These are phyloP conservation scores for Cistogaster globosa DNA, from an alignment of 2,888 invertebrate genomes.

Conservation along the genomic window DNA sequence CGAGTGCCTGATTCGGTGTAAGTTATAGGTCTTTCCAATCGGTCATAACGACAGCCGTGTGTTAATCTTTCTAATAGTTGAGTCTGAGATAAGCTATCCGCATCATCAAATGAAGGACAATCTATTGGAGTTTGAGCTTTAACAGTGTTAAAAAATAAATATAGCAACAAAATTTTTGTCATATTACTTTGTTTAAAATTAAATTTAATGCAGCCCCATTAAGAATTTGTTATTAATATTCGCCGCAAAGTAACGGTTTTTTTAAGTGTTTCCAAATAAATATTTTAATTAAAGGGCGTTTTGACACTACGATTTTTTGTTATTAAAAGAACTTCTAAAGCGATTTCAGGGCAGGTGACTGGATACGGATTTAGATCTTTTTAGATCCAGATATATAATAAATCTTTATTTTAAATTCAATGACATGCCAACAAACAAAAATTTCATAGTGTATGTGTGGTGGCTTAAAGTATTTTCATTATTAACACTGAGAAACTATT, in stretches of 20 bases:
- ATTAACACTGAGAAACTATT: too few relatives aligned
- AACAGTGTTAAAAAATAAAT: conserved; percentile 16
- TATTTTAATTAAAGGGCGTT: background rate
- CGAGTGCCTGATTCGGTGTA: conserved; percentile 81
- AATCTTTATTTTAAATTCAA: too few relatives aligned
- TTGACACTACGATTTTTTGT: background rate
- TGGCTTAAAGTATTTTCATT: too few relatives aligned
- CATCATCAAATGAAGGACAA: conserved; percentile 84
- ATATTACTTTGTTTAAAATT: background rate
- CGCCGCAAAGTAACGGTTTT: conserved; percentile 36
- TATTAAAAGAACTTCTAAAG: too few relatives aligned
- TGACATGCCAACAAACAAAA: too few relatives aligned
- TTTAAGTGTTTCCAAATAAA: background rate
- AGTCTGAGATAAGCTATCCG: conserved; percentile 88
- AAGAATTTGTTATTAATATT: background rate
- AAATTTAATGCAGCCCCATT: background rate
- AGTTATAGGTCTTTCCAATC: conserved; percentile 86
- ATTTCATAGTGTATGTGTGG: too few relatives aligned
- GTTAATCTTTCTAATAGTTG: conserved; percentile 89
- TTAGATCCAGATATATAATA: too few relatives aligned
- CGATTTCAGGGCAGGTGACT: too few relatives aligned
- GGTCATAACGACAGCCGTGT: conserved; percentile 90
- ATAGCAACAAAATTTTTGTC: background rate
- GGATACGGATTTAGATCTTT: too few relatives aligned
- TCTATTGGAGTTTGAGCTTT: conserved; percentile 64